Conservation (phyloP, 2,797 vertebrate genomes). For the Phoebastria nigripes region DNA sequence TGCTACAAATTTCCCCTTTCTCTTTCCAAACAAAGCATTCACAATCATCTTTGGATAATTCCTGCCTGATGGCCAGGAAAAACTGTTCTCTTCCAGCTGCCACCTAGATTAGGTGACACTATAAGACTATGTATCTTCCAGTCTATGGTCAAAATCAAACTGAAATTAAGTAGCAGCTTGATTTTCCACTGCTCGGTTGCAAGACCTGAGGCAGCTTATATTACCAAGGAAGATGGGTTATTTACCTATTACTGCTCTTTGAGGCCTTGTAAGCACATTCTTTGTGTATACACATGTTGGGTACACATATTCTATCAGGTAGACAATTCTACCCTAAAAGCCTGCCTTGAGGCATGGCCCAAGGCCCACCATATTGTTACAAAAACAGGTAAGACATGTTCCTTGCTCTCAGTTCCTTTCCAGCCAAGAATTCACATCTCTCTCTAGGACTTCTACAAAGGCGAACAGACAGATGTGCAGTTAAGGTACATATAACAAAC, state of each 20-base stretch:
- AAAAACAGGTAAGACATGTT: neutral
- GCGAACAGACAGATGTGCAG: neutral
- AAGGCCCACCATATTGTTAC: neutral
- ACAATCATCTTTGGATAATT: neutral
- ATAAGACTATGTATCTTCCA: neutral
- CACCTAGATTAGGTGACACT: conserved; percentile 16
- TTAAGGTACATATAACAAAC: neutral
- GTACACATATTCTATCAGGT: neutral
- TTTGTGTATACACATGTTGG: neutral
- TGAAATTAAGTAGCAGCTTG: neutral
- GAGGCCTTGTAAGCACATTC: neutral
- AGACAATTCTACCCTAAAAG: neutral
- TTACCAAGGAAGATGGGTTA: neutral
- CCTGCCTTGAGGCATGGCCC: neutral
- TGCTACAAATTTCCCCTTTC: conserved; percentile 1
- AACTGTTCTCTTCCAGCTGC: conserved; percentile 19
- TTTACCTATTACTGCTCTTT: neutral
- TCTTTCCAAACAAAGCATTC: conserved; percentile 41
- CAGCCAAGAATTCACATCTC: neutral
- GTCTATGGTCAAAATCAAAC: neutral
- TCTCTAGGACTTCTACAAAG: neutral
- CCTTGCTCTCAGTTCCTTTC: neutral
- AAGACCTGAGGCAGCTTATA: neutral
- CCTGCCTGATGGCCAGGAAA: conserved; percentile 39
- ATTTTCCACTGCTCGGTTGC: neutral